Evolutionary conservation across 2,888 invertebrate species (phyloP).

Genomic region (Morpho helenor): DNA sequence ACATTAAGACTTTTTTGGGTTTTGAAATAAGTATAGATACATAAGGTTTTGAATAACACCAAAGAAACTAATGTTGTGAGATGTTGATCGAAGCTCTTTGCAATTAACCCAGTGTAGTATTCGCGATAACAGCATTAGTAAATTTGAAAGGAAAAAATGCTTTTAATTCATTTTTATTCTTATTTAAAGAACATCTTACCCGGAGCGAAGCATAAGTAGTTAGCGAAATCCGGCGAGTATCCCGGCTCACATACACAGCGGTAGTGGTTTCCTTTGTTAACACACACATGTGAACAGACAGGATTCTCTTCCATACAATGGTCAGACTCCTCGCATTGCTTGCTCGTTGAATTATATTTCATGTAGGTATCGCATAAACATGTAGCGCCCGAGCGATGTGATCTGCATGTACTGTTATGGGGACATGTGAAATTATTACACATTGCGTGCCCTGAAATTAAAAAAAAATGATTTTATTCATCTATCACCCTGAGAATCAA

Average conservation of each 20-base stretch:
- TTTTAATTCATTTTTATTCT: no score
- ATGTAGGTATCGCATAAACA: conserved; percentile 79
- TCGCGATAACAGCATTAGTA: no score
- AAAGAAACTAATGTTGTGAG: no score
- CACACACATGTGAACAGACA: conserved; percentile 84
- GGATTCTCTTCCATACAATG: conserved; percentile 82
- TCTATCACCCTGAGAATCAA: no score
- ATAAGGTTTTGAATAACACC: no score
- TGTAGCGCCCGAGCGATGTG: conserved; percentile 47
- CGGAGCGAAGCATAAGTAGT: conserved; percentile 49
- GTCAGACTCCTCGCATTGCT: conserved; percentile 77
- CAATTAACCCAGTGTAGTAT: no score
- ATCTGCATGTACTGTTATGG: conserved; percentile 42
- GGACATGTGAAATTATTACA: conserved; percentile 49
- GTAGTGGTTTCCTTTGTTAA: conserved; percentile 79
- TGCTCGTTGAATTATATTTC: conserved; percentile 47
- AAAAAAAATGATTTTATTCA: no score
- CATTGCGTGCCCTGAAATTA: conserved; percentile 50
- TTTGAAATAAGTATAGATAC: no score
- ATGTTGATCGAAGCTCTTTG: no score
- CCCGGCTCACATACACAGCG: conserved; percentile 81
- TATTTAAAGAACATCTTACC: conserved; percentile 40
- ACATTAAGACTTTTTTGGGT: no score
- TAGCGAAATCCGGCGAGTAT: conserved; percentile 37
- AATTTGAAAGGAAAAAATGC: no score